Base-by-base conservation (phyloP, 2,113 vertebrate genomes). In the Electrona antarctica region DNA sequence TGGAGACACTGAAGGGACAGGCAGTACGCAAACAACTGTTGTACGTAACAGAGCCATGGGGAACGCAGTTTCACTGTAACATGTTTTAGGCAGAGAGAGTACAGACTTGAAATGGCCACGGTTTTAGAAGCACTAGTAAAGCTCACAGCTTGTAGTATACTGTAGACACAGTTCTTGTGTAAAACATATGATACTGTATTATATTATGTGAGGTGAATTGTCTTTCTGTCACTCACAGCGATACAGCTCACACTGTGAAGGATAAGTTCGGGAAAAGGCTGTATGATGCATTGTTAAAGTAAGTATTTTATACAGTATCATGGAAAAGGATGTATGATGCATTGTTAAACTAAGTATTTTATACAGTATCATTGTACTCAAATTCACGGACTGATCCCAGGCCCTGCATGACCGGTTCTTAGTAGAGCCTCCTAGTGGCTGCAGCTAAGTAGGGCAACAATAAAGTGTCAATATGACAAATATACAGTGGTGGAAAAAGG, bases 241-340 rank as follows among this genome's bases (percentile, higher is more conserved):
- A 99, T 78, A 98, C 95, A 2, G 97, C 95, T 15, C 95, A 98
- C 21, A 84, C 91, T 6, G 93, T 98, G 83, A 99, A 98, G 78
- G 97, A 99, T 85, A 99, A 98, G 87, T 99, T 99, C 92, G 98
- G 97, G 29, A 97, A 95, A 85, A 95, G 94, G 60, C 93, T 99
- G 62, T 99, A 98, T 65, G 95, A 97, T n/a, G 93, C 95, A 10
- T 86, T 99, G 64, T 78, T 99, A 76, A 96, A 89, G 98, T 99
- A 83, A 86, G 95, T 88, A 1, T n/a, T 2, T 67, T 59, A 41
- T 60, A 10, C 13, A 7, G 8, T 7, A 1, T 29, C 8, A 13
- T 28, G 97, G 29, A 97, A 95, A 85, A 95, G 94, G 60, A 93
- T 99, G 62, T 99, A 98, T 65, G 95, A 97, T n/a, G 93, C 95